These are phyloP conservation scores for Rambutsinella grinnellia DNA, from an alignment of 2,888 invertebrate species.

Conservation along the genomic window DNA sequence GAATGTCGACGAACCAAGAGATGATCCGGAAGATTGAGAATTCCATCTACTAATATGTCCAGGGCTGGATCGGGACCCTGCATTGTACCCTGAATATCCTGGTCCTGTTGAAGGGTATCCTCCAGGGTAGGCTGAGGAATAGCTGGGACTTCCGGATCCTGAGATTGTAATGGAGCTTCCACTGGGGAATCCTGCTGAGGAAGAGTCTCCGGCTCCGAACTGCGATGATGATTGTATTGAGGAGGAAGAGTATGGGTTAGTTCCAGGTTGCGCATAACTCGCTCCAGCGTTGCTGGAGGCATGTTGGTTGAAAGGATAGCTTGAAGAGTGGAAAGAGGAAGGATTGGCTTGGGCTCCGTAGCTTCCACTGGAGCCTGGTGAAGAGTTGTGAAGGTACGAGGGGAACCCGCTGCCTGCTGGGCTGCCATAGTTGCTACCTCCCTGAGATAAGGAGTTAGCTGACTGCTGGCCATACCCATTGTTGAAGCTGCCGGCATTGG, in stretches of 20 bases:
- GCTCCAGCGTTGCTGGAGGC: conserved; percentile 58
- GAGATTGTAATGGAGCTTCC: too few relatives aligned
- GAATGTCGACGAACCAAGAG: conserved; percentile 43
- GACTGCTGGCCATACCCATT: conserved; percentile 24
- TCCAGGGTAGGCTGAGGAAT: not conserved
- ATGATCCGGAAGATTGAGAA: conserved; percentile 58
- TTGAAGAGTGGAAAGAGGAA: conserved; percentile 65
- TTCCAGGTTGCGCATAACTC: conserved; percentile 62
- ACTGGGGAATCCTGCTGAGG: not conserved
- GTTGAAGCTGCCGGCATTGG: conserved; percentile 9
- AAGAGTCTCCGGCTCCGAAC: conserved; percentile 35
- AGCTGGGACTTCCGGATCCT: conserved; percentile 27
- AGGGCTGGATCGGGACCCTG: conserved; percentile 54
- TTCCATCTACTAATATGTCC: conserved; percentile 59
- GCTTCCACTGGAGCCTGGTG: conserved; percentile 8
- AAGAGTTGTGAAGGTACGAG: conserved; percentile 6
- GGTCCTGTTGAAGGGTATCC: conserved; percentile 14
- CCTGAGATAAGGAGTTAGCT: conserved; percentile 39
- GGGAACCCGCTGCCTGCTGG: conserved; percentile 29
- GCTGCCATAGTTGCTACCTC: conserved; percentile 46
- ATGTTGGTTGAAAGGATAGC: conserved; percentile 64
- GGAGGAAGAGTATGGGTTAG: conserved; percentile 62
- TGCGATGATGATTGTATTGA: conserved; percentile 51
- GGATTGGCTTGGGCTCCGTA: conserved; percentile 53
- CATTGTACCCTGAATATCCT: conserved; percentile 48